Evolutionary conservation across 2,797 vertebrate genomes (phyloP).

Genomic region (Acanthurus lineatus): DNA sequence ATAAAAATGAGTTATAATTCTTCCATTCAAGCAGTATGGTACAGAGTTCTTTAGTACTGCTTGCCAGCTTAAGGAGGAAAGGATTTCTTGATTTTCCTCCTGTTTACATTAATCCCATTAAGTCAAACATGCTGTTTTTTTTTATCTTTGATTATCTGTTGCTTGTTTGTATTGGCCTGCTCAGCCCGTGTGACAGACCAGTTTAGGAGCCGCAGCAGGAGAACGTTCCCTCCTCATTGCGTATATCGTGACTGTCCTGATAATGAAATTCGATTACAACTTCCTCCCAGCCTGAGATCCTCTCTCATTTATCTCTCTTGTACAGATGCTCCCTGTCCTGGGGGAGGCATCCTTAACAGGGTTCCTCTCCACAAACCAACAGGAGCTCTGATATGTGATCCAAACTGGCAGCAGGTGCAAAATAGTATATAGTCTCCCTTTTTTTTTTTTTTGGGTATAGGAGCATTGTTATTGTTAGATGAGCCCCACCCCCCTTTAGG

Average conservation of each 20-base stretch:
- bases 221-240: slow-evolving; percentile 42
- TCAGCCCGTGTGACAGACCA: slow-evolving; percentile 13
- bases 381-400: slow-evolving; percentile 39
- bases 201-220: slow-evolving; percentile 20
- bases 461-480: slow-evolving; percentile 29
- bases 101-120: too few species aligned
- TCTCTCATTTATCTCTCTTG: slow-evolving; percentile 79
- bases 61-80: neutral
- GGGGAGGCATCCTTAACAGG: slow-evolving; percentile 52
- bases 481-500: neutral
- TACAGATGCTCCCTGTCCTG: slow-evolving; percentile 69
- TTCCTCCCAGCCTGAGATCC: slow-evolving; percentile 60
- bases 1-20: slow-evolving; percentile 13
- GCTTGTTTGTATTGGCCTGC: neutral
- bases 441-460: neutral
- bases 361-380: slow-evolving; percentile 52
- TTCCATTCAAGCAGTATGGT: neutral
- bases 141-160: neutral
- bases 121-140: too few species aligned
- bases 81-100: slow-evolving; percentile 8
- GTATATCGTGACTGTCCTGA: slow-evolving; percentile 57
- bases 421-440: neutral
- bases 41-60: neutral
- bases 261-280: slow-evolving; percentile 84
- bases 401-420: slow-evolving; percentile 56